phyloP scores from a whole-genome alignment of 2,888 invertebrate species.

The Luperina nickerlii region DNA sequence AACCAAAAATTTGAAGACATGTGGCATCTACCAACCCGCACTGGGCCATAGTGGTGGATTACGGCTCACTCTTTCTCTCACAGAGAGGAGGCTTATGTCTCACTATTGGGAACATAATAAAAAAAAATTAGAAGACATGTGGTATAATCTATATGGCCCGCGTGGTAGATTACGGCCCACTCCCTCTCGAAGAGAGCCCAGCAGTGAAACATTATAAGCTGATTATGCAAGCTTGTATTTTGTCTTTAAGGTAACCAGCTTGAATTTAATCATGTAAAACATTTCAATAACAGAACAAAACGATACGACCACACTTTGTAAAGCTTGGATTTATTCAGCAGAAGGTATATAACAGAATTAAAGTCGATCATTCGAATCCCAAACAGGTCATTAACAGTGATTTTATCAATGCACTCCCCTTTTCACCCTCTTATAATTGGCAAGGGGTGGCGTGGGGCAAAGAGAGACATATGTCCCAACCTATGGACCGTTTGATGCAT shows the following conservation, averaged over 20 bases:
- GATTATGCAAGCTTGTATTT: background rate
- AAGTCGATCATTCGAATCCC: conserved; percentile 38
- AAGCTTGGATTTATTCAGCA: background rate
- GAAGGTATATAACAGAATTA: conserved; percentile 25
- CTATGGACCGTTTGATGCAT: conserved; percentile 69
- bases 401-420: conserved; percentile 59
- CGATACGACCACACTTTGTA: too few species aligned
- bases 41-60: too few species aligned
- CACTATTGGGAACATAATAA: too few species aligned
- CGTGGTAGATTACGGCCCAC: background rate
- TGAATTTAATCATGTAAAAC: background rate
- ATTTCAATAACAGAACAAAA: background rate
- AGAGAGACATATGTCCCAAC: conserved; percentile 81
- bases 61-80: too few species aligned
- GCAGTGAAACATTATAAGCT: background rate
- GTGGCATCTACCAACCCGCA: too few species aligned
- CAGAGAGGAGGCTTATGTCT: too few species aligned
- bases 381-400: conserved; percentile 60
- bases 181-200: background rate
- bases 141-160: too few species aligned
- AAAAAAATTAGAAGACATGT: background rate
- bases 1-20: background rate
- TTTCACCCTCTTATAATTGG: conserved; percentile 73
- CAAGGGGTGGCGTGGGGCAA: conserved; percentile 73
- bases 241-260: background rate